Evolutionary conservation across 2,797 vertebrate species (phyloP), one percentile per base, ranked within the genome.

Genomic region (Xenentodon cancila): DNA sequence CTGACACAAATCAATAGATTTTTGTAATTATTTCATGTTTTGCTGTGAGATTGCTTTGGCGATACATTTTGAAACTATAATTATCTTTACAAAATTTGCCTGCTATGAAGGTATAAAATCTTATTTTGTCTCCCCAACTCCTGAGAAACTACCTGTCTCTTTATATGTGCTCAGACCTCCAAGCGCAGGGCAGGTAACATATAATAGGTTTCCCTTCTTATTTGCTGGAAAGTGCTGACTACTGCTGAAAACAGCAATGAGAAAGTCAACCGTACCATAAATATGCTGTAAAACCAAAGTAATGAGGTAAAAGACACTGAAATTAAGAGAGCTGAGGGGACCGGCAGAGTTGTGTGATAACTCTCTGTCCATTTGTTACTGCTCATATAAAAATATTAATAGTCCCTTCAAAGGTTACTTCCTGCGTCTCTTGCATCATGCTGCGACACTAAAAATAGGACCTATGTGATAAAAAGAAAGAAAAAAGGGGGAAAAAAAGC

Each of bases 211-310:
- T 53, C 59, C 53, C 18, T 8, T 19, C 18, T 49, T 61, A 11
- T 52, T 32, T 45, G n/a, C 49, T 45, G 27, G 9, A 62, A 62
- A 62, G n/a, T 34, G 50, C 59, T 62, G 59, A 62, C 49, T 53
- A 7, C 5, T 34, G 59, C 15, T 62, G 59, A 34, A 62, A 45
- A 53, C 50, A 53, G 44, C 46, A 51, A 32, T 11, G 59, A n/a
- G 42, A 19, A 17, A 44, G 17, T 13, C 18, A 3, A 25, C 49
- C 27, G 5, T 7, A 6, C 27, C 59, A 46, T 53, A 63, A 53
- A 63, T 53, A 37, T 53, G 30, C 43, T 25, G 50, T 46, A 47
- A 47, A 63, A 47, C 60, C 34, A 53, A 54, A 21, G 30, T 63
- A 53, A 53, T 63, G 51, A 46, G 27, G 53, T 46, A 37, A 46